Percentiles rank a stretch among this genome's conserved stretches.
phyloP scores from a whole-genome alignment of 2,113 vertebrate species.

The Paedocypris sp. region DNA sequence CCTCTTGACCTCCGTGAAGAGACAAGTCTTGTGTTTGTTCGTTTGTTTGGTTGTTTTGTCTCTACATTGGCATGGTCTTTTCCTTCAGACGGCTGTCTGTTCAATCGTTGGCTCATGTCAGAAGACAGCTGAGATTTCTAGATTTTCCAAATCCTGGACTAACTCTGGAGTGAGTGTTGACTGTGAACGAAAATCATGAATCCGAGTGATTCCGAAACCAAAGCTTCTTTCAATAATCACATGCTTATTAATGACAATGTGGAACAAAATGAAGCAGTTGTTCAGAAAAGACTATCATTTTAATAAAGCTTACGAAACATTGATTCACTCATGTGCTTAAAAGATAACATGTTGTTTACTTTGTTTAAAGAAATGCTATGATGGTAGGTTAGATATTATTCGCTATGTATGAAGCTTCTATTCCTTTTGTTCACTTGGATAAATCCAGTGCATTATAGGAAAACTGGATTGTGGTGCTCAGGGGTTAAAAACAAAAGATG shows the following conservation, averaged over 20 bases:
- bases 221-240: slow-evolving; percentile 42
- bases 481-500: slow-evolving; percentile 49
- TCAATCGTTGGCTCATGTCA: slow-evolving; percentile 1
- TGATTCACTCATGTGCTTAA: slow-evolving; percentile 42
- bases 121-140: slow-evolving; percentile 11
- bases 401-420: slow-evolving; percentile 51
- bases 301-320: slow-evolving; percentile 14
- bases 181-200: slow-evolving; percentile 31
- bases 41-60: slow-evolving; percentile 20
- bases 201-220: slow-evolving; percentile 46
- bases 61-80: slow-evolving; percentile 26
- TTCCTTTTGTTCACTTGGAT: slow-evolving; percentile 49
- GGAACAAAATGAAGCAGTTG: slow-evolving; percentile 40
- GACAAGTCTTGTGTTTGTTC: slow-evolving; percentile 21
- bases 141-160: background rate
- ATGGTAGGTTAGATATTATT: slow-evolving; percentile 57
- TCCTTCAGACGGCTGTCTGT: slow-evolving; percentile 17
- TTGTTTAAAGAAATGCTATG: slow-evolving; percentile 49
- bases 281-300: slow-evolving; percentile 27
- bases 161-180: slow-evolving; percentile 26
- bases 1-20: slow-evolving; percentile 24
- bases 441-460: slow-evolving; percentile 56
- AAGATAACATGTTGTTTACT: slow-evolving; percentile 53
- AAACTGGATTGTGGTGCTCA: slow-evolving; percentile 64
- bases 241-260: slow-evolving; percentile 25